These are phyloP conservation scores for Pachymerium ferrugineum DNA, from an alignment of 2,888 invertebrate species.

Conservation along the genomic window DNA sequence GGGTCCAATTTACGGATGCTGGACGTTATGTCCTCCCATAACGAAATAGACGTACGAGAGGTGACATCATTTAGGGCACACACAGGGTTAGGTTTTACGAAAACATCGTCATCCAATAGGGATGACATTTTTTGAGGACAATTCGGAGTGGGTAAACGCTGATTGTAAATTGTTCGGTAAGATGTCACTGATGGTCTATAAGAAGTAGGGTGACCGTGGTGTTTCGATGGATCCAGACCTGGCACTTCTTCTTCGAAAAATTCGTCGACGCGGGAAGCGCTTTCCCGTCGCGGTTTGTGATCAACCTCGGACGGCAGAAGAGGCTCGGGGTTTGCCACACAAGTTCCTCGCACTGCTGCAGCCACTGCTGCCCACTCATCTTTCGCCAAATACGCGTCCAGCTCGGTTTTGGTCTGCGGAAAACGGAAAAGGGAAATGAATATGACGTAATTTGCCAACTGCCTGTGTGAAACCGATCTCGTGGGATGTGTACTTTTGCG, in stretches of 20 bases:
- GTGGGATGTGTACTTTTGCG: constrained; percentile 8
- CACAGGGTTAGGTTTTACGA: constrained; percentile 61
- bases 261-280: constrained; percentile 60
- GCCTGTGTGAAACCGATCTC: background rate
- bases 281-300: constrained; percentile 55
- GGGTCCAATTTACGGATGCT: constrained; percentile 85
- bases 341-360: constrained; percentile 29
- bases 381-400: constrained; percentile 72
- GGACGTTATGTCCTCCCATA: constrained; percentile 88
- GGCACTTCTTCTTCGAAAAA: constrained; percentile 53
- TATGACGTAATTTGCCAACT: background rate
- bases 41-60: constrained; percentile 39
- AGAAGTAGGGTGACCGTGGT: constrained; percentile 28
- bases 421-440: constrained; percentile 27
- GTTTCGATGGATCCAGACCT: background rate
- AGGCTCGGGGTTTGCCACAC: constrained; percentile 37
- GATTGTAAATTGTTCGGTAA: background rate
- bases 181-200: background rate
- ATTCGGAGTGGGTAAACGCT: constrained; percentile 23
- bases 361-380: constrained; percentile 52
- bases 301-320: constrained; percentile 38
- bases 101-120: constrained; percentile 69
- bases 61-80: background rate
- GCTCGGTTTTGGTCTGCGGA: constrained; percentile 50
- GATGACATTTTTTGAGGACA: constrained; percentile 37